Percentiles rank a stretch among this genome's conserved stretches.
These are phyloP conservation scores for Falco concolor DNA, from an alignment of 2,797 vertebrate genomes.

Conservation along the genomic window DNA sequence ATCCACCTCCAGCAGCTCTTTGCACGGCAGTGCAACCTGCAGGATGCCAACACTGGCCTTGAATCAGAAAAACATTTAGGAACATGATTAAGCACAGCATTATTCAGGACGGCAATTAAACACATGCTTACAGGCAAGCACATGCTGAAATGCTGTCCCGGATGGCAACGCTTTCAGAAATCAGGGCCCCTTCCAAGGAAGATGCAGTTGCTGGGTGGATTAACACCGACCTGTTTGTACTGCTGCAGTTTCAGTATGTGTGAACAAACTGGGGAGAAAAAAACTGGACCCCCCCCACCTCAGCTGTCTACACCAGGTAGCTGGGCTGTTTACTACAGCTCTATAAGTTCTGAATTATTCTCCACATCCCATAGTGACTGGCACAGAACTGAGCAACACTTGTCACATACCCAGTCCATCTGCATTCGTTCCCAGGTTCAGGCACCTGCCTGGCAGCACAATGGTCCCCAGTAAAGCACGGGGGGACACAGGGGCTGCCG, in stretches of 20 bases:
- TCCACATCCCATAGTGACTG: neutral
- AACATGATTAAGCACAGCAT: neutral
- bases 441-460: neutral
- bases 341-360: too few relatives aligned
- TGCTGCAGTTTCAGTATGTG: neutral
- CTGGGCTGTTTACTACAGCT: neutral
- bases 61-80: neutral
- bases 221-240: neutral
- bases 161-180: neutral
- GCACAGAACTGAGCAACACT: neutral
- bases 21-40: neutral
- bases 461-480: neutral
- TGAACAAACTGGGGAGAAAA: neutral
- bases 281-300: neutral
- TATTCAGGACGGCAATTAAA: neutral
- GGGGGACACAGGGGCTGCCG: accelerated
- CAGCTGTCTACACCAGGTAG: accelerated
- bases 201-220: neutral
- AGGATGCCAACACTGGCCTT: neutral
- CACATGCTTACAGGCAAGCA: neutral
- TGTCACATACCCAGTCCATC: neutral
- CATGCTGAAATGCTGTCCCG: neutral
- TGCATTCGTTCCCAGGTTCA: neutral
- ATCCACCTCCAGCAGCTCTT: neutral
- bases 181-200: neutral